Evolutionary conservation across 2,113 vertebrate genomes (phyloP).

Genomic region (Ptyas mucosa): DNA sequence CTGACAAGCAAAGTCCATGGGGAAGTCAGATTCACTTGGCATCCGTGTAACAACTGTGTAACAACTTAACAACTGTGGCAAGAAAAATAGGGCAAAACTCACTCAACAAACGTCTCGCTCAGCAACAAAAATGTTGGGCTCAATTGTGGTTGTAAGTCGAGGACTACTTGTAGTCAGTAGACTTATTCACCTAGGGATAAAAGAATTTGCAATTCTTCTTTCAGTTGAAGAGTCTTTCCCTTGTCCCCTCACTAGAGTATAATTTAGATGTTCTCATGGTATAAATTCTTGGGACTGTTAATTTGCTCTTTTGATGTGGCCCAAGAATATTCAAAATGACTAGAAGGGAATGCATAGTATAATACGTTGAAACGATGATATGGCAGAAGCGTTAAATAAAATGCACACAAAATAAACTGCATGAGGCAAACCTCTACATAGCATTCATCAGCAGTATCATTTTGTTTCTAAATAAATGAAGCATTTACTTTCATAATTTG

Average conservation of each 20-base stretch:
- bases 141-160: neutral
- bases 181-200: neutral
- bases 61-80: neutral
- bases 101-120: neutral
- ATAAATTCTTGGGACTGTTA: neutral
- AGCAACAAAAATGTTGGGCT: neutral
- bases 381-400: neutral
- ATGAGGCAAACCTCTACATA: neutral
- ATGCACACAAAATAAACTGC: neutral
- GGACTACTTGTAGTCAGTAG: neutral
- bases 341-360: neutral
- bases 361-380: neutral
- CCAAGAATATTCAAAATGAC: neutral
- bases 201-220: neutral
- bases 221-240: neutral
- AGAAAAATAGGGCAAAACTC: neutral
- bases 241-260: neutral
- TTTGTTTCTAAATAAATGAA: neutral
- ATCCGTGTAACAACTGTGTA: neutral
- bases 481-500: neutral
- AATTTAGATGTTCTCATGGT: neutral
- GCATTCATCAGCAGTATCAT: neutral
- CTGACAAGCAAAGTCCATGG: neutral
- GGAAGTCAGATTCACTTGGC: neutral
- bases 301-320: too few relatives aligned